phyloP scores from a whole-genome alignment of 2,113 vertebrate species.

The Shinisaurus crocodilurus region DNA sequence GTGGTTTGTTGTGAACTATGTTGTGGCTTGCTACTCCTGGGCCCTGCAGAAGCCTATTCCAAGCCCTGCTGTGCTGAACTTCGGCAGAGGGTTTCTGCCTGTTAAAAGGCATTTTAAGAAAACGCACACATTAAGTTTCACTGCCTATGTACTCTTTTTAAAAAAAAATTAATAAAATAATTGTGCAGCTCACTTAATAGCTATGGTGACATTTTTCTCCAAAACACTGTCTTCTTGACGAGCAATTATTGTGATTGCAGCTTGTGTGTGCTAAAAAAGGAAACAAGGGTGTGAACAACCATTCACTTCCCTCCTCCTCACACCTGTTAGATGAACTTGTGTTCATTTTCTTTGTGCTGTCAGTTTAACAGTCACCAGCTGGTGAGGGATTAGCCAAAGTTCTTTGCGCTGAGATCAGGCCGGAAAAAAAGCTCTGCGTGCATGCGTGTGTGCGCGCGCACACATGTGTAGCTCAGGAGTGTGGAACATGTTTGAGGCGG shows the following conservation, averaged over 20 bases:
- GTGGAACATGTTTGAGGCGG: too few relatives aligned
- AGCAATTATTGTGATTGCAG: conserved; percentile 56
- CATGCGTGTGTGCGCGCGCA: not conserved
- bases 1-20: not conserved
- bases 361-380: not conserved
- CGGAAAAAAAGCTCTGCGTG: not conserved
- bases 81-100: not conserved
- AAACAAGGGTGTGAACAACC: conserved; percentile 12
- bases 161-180: conserved; percentile 51
- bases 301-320: conserved; percentile 27
- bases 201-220: conserved; percentile 30
- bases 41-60: not conserved
- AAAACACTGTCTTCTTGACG: conserved; percentile 50
- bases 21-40: too few relatives aligned
- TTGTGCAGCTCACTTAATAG: conserved; percentile 49
- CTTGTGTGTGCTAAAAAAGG: conserved; percentile 55
- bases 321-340: not conserved
- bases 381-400: conserved; percentile 39
- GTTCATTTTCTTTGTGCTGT: conserved; percentile 42
- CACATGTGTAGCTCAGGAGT: not conserved
- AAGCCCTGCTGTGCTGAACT: not conserved
- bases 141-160: not conserved
- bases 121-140: not conserved
- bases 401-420: not conserved
- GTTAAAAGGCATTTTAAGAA: not conserved